Evolutionary conservation across 1,140 invertebrate genomes (phyloP).

Genomic region (Saccostrea glomerata): DNA sequence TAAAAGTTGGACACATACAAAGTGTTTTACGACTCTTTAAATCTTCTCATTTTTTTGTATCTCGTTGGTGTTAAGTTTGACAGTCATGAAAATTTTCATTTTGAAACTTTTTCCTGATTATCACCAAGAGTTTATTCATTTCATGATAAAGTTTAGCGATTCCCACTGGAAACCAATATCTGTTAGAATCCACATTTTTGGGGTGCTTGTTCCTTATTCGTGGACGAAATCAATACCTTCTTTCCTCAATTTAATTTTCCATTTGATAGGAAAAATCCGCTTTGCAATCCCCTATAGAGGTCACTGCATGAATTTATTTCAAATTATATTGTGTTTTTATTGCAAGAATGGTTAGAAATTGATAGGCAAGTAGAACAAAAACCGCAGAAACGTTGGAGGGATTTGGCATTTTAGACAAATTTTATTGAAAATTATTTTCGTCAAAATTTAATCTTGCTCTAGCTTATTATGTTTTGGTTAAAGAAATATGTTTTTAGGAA

Average conservation of each 20-base stretch:
- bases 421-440: too few species aligned
- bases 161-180: background rate
- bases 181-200: slow-evolving; percentile 4
- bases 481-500: too few species aligned
- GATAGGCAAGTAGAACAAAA: background rate
- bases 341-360: background rate
- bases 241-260: slow-evolving; percentile 29
- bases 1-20: too few species aligned
- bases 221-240: slow-evolving; percentile 15
- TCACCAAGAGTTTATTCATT: background rate
- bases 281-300: slow-evolving; percentile 11
- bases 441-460: too few species aligned
- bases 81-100: background rate
- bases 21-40: background rate
- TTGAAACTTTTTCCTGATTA: background rate
- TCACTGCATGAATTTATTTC: slow-evolving; percentile 25
- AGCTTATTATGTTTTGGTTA: too few species aligned
- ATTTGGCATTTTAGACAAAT: background rate
- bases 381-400: background rate
- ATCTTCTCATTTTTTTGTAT: background rate
- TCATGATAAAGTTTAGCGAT: background rate
- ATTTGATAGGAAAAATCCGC: slow-evolving; percentile 10
- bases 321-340: background rate
- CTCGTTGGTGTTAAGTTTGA: background rate
- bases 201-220: slow-evolving; percentile 5